Percentiles rank a stretch among this genome's conserved stretches.
Evolutionary conservation across 2,888 invertebrate genomes (phyloP).

Genomic region (Trilocha varians): DNA sequence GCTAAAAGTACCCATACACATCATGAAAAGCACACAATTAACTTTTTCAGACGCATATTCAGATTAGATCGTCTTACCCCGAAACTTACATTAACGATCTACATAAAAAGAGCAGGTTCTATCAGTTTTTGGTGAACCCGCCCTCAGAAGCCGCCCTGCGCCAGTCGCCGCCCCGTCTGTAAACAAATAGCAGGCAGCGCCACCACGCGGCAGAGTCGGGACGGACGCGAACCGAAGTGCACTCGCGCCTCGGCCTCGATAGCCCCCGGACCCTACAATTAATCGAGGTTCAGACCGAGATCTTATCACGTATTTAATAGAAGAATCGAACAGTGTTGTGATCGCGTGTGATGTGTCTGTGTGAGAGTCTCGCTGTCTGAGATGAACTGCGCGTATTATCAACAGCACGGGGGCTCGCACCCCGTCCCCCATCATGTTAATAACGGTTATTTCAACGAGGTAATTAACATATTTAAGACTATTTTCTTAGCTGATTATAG

Average conservation of each 20-base stretch:
- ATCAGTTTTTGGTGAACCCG: conserved; percentile 29
- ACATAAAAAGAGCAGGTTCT: background rate
- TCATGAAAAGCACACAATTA: no score
- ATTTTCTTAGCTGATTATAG: no score
- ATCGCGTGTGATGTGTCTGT: conserved; percentile 29
- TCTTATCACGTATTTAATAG: conserved; percentile 68
- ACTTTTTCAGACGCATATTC: no score
- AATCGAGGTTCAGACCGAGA: conserved; percentile 70
- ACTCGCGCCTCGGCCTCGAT: conserved; percentile 27
- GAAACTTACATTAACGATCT: background rate
- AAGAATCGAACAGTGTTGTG: conserved; percentile 40
- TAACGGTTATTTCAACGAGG: conserved; percentile 66
- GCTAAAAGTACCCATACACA: no score
- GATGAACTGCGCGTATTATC: conserved; percentile 69
- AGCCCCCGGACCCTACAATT: conserved; percentile 64
- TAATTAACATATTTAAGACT: conserved; percentile 22
- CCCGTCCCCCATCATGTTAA: conserved; percentile 56
- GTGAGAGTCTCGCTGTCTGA: conserved; percentile 45
- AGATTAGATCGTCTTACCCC: background rate
- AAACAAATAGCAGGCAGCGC: conserved; percentile 41
- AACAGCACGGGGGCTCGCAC: conserved; percentile 59
- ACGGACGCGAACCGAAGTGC: conserved; percentile 43
- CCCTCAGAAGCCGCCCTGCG: conserved; percentile 58
- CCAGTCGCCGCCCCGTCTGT: conserved; percentile 48
- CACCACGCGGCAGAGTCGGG: conserved; percentile 32